Evolutionary conservation across 2,797 vertebrate species (phyloP).

Genomic region (Ceryle rudis): DNA sequence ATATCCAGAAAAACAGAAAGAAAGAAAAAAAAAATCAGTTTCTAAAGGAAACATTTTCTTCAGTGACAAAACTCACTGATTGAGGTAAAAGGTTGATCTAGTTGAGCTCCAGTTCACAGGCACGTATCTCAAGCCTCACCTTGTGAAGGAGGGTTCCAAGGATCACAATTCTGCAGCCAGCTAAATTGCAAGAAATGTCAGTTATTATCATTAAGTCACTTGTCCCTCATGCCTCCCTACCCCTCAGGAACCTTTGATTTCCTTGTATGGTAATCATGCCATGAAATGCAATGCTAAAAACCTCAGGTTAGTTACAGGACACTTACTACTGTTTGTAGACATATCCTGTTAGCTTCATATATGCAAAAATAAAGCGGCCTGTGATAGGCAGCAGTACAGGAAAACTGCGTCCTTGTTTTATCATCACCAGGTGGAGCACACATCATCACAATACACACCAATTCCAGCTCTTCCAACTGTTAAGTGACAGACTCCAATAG

Average conservation of each 20-base stretch:
- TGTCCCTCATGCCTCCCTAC: background rate
- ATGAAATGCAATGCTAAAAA: accelerated
- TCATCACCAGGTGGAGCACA: no score
- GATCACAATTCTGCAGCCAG: slow-evolving; percentile 24
- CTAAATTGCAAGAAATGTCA: background rate
- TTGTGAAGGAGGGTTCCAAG: slow-evolving; percentile 2
- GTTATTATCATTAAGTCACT: background rate
- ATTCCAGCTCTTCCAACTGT: no score
- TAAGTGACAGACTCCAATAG: no score
- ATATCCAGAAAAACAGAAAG: accelerated
- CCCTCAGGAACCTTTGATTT: background rate
- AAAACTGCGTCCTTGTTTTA: accelerated
- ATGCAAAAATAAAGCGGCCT: background rate
- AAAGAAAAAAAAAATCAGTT: background rate
- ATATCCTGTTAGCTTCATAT: no score
- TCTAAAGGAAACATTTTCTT: background rate
- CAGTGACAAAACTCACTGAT: background rate
- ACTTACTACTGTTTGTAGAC: accelerated
- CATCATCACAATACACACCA: no score
- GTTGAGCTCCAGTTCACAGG: background rate
- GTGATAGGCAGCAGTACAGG: background rate
- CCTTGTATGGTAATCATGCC: accelerated
- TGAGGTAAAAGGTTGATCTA: background rate
- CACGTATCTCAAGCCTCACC: slow-evolving; percentile 23
- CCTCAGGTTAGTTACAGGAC: background rate